phyloP scores from a whole-genome alignment of 2,797 vertebrate genomes.

The Helostoma temminkii region DNA sequence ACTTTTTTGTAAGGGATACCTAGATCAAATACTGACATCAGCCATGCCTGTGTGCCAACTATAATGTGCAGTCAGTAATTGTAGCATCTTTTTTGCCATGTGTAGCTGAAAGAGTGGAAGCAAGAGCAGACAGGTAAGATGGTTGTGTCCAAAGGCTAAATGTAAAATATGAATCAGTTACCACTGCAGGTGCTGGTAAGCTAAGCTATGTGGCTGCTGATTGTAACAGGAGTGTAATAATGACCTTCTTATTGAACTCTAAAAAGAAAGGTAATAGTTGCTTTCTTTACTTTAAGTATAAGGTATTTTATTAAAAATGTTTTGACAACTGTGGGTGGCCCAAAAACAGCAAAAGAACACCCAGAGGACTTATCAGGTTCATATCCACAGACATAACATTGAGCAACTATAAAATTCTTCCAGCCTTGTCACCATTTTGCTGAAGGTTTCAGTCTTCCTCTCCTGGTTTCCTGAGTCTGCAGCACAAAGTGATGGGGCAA shows the following conservation, averaged over 20 bases:
- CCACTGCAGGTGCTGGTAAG: not conserved
- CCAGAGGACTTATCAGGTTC: not conserved
- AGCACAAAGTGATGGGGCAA: slow-evolving; percentile 56
- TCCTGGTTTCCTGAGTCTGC: slow-evolving; percentile 52
- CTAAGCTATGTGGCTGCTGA: not conserved
- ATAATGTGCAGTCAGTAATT: too few species aligned
- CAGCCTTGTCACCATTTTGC: slow-evolving; percentile 68
- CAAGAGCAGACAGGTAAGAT: not conserved
- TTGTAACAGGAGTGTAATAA: not conserved
- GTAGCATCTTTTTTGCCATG: too few species aligned
- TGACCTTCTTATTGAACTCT: too few species aligned
- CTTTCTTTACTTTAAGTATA: not conserved
- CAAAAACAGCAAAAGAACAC: slow-evolving; percentile 9
- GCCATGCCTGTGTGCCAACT: too few species aligned
- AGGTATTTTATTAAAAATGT: not conserved
- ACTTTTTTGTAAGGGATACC: too few species aligned
- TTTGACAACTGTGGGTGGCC: not conserved
- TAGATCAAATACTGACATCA: too few species aligned
- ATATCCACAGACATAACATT: slow-evolving; percentile 28
- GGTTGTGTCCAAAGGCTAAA: too few species aligned
- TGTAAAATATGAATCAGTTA: too few species aligned
- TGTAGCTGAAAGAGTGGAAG: too few species aligned
- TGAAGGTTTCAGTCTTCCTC: slow-evolving; percentile 37
- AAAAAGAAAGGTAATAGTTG: not conserved
- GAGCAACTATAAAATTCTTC: slow-evolving; percentile 43